Base-by-base conservation (phyloP, 2,113 vertebrate genomes). In the Caracal caracal region DNA sequence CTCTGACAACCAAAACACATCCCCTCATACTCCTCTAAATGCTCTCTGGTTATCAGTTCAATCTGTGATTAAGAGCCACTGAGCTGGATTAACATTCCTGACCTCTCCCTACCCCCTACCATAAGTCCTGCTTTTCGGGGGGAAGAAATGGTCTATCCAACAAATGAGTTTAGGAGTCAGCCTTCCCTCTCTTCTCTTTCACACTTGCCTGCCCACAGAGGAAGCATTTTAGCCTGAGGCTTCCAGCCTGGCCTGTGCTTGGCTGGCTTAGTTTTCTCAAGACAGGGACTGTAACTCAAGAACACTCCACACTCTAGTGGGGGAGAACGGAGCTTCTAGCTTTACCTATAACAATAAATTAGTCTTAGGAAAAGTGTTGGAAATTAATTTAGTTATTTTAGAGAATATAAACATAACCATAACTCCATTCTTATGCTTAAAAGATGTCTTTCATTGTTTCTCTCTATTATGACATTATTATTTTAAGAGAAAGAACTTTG, bases 401-500 rank as follows among this genome's bases (percentile, higher is more conserved):
- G 70, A 47, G 28, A 86, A 75, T 80, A 94, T 71, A 90, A 66
- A 90, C 56, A 89, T 40, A 53, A 85, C 6, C 13, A 13, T 40
- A 90, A 93, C 70, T 87, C 26, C 20, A 33, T 59, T 75, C 22
- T 85, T 88, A 63, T 10, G 26, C 63, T 75, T 88, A 73, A 85
- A 82, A 85, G 43, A 75, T 92, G 35, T 7, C 71, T 95, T 89
- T 88, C 61, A 79, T 56, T 85, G 28, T n/a, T 75, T 93, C 53
- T 90, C 80, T 80, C 35, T 78, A 71, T 37, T 65, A 96, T 20
- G 84, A 35, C 53, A 17, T 63, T 93, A 88, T 16, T 87, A 35
- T 86, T 93, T 89, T 76, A 89, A 95, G 94, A 97, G 94, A 97
- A 98, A 97, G 4, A 53, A 96, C 6, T 47, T 30, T 90, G 93